These are phyloP conservation scores for Lampropteryx suffumata DNA, from an alignment of 2,888 invertebrate species.

Conservation along the genomic window DNA sequence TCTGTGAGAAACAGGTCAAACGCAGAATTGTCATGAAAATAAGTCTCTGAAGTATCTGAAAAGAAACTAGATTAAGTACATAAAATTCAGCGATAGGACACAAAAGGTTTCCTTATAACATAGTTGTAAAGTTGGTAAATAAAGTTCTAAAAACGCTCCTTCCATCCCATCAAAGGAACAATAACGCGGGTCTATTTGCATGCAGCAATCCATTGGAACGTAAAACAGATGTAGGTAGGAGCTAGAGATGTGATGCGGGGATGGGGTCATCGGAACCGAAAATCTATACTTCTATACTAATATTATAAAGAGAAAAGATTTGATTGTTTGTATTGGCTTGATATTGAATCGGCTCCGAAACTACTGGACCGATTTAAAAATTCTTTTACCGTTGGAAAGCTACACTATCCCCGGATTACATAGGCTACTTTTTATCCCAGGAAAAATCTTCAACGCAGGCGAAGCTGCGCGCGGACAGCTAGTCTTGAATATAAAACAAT, in stretches of 20 bases:
- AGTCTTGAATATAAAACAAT: no score
- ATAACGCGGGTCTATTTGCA: constrained; percentile 66
- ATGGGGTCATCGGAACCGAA: neutral
- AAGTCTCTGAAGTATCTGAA: neutral
- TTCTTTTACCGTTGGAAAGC: no score
- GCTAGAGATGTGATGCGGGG: constrained; percentile 14
- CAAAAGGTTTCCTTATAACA: constrained; percentile 23
- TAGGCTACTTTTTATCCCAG: no score
- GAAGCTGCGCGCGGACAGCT: no score
- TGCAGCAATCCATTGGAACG: constrained; percentile 69
- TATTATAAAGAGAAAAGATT: no score
- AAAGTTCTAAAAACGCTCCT: constrained; percentile 49
- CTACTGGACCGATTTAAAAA: no score
- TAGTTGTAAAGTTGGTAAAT: constrained; percentile 38
- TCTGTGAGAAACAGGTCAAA: neutral
- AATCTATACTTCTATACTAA: neutral
- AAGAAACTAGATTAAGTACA: neutral
- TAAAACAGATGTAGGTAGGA: constrained; percentile 68
- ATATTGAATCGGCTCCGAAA: no score
- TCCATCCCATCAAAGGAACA: constrained; percentile 56
- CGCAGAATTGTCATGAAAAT: neutral
- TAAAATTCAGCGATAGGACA: constrained; percentile 17
- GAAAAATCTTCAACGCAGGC: no score
- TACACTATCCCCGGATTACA: no score
- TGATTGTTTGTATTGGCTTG: no score